Evolutionary conservation across 2,797 vertebrate genomes (phyloP).

Genomic region (Rhabdomys pumilio): DNA sequence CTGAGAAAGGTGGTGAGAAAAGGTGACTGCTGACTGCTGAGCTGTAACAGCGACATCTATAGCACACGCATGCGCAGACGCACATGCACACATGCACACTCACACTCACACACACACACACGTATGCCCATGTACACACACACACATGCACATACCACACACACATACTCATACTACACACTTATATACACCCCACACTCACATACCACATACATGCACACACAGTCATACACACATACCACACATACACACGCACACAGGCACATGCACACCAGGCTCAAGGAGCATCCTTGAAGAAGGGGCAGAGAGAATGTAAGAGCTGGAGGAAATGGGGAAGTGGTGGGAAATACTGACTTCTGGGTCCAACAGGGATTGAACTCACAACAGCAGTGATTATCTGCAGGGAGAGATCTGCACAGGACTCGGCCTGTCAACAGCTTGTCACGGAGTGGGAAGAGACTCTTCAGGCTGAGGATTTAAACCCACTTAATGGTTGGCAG

Average conservation of each 20-base stretch:
- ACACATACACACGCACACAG: accelerated
- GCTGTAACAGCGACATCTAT: not conserved
- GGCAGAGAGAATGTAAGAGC: not conserved
- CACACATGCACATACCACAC: not conserved
- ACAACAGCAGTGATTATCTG: not conserved
- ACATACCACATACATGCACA: not conserved
- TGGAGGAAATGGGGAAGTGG: not conserved
- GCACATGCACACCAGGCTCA: not conserved
- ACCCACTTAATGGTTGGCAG: not conserved
- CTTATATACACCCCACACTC: not conserved
- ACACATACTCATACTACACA: not conserved
- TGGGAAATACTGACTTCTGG: not conserved
- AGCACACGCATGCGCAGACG: accelerated
- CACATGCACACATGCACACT: not conserved
- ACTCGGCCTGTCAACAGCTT: not conserved
- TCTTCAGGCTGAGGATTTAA: not conserved
- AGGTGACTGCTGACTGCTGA: not conserved
- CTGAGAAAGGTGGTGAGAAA: not conserved
- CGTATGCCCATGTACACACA: not conserved
- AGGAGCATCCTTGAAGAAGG: not conserved
- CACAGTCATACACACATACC: not conserved
- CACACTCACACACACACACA: not conserved
- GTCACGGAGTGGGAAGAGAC: not conserved
- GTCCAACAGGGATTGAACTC: not conserved
- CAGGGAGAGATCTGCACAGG: not conserved